Evolutionary conservation across 2,888 invertebrate species (phyloP), one percentile per base, ranked within the genome.

Genomic region (Asteroscopus sphinx): DNA sequence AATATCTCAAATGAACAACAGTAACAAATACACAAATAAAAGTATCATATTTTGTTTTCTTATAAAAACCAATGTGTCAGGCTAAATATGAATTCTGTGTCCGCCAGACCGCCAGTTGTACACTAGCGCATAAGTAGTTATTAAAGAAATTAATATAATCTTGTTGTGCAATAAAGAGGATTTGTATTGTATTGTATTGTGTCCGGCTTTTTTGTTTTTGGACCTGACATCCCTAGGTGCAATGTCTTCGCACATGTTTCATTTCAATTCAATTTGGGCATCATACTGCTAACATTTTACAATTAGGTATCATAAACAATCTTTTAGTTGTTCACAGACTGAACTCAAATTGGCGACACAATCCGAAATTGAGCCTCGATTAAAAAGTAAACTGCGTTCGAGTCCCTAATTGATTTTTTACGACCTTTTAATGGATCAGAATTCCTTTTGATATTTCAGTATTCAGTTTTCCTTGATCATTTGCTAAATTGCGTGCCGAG

Each of bases 321-420:
- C 42, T 59, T 55, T 37, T 42, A 51, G 37, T n/a, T n/a, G n/a
- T n/a, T 26, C 42, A 26, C 9, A 21, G 39, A 37, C 32, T 30
- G 33, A 49, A 44, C 41, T 64, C 42, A 60, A 76, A 61, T 73
- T 55, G 36, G 37, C 44, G 45, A 57, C 53, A 49, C 25, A 54
- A 65, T 47, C 55, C 47, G 41, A 67, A 56, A 73, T 66, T 63
- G 55, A n/a, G 36, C 47, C 47, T 52, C 60, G 47, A 74, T 73
- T 56, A 63, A 69, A 60, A 76, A 51, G 59, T 47, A 45, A 59
- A 53, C 45, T 37, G 25, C 42, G 41, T 57, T 57, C 36, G 52
- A 33, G 21, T 51, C 49, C 55, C 49, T 76, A 73, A 76, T 76
- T 76, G 77, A 58, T 44, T 56, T 76, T 76, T 73, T 73, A 76